Base-by-base conservation (phyloP, 2,797 vertebrate species). In the Tragopan temminckii region DNA sequence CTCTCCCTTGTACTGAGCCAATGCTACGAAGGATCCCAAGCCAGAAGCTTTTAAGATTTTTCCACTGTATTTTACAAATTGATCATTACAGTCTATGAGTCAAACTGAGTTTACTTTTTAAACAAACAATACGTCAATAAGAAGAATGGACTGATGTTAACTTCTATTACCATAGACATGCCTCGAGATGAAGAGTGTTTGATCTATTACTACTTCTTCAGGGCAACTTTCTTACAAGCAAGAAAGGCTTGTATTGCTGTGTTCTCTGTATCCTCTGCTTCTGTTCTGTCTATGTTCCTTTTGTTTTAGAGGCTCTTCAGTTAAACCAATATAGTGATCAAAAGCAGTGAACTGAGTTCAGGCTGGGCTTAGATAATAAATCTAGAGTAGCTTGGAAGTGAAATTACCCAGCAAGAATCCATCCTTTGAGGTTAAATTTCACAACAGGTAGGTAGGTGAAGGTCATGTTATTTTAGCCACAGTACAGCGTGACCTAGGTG, bases 261-360 rank as follows among this genome's bases (percentile, higher is more conserved):
- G 66, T 88, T 90, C 58, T 55, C 29, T 82, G 48, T 89, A 45
- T 75, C 72, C 79, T 89, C 85, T 58, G 35, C 53, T 89, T 94
- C 90, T 89, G 80, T 88, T 93, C 67, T 80, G 63, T 97, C 94
- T 94, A 89, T 87, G 84, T 88, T 93, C 87, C 50, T 94, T 96
- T 86, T 88, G 80, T 86, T 97, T 95, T 66, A 91, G 91, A 95
- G 85, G 57, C 80, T 96, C 50, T 95, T 96, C 92, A 80, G 85
- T 94, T 96, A 97, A 94, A 95, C 88, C 93, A 96, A 96, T 92
- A 92, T 27, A 92, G 94, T 80, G 90, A 96, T 92, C 93, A 90
- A 86, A 96, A 96, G 45, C 62, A 94, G 84, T 90, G 72, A 86
- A 90, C 70, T 29, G 19, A 96, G 61, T 74, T 92, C 81, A 86